Percentiles rank a stretch among this genome's conserved stretches.
Conservation (phyloP, 2,888 invertebrate species). For the Philopedon plagiatum region DNA sequence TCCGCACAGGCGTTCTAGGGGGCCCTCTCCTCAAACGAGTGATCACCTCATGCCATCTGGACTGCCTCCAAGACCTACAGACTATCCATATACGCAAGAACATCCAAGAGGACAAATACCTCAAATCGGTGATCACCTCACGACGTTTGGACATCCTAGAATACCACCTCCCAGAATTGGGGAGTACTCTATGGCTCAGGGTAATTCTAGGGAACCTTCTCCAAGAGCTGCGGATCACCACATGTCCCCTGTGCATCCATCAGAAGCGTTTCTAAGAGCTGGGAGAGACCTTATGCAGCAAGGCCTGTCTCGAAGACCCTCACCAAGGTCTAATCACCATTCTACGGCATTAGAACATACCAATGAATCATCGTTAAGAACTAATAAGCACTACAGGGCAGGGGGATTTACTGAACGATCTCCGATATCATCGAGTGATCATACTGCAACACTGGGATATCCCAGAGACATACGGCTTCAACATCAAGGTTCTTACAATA, state of each 20-base stretch:
- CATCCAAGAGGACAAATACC: neutral
- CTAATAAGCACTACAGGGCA: neutral
- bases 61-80: neutral
- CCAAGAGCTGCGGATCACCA: neutral
- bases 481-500: neutral
- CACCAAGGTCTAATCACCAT: neutral
- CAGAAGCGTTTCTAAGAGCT: neutral
- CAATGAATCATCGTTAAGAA: neutral
- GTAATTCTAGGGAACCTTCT: neutral
- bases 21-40: neutral
- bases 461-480: neutral
- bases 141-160: neutral
- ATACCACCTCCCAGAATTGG: neutral
- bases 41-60: neutral
- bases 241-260: too few relatives aligned
- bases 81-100: neutral
- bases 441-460: neutral
- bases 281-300: neutral
- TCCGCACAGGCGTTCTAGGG: neutral
- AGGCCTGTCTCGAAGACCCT: neutral
- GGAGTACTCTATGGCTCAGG: neutral
- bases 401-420: neutral
- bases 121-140: neutral
- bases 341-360: neutral
- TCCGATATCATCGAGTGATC: neutral